Evolutionary conservation across 1,140 invertebrate genomes (phyloP).

Genomic region (Druon quercuslanigerum): DNA sequence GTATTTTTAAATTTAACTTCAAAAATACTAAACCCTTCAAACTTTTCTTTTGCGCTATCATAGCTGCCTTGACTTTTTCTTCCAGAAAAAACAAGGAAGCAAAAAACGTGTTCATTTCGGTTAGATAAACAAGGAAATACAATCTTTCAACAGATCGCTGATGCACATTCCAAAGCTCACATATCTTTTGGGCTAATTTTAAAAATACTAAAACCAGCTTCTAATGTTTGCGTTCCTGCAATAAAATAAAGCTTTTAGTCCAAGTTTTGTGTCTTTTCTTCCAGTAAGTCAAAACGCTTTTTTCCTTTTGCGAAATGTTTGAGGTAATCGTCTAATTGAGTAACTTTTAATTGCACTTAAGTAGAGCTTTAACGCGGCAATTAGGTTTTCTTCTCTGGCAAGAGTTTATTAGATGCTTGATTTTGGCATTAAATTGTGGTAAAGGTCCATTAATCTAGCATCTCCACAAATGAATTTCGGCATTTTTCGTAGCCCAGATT

Average conservation of each 20-base stretch:
- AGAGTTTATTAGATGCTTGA: neutral
- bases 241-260: neutral
- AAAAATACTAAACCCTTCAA: too few relatives aligned
- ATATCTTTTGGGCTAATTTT: constrained; percentile 3
- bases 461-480: too few relatives aligned
- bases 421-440: too few relatives aligned
- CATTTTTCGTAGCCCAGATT: too few relatives aligned
- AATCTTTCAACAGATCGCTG: neutral
- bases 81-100: neutral
- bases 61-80: too few relatives aligned
- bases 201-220: neutral
- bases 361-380: neutral
- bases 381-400: neutral
- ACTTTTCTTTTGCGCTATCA: too few relatives aligned
- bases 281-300: constrained; percentile 14
- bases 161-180: neutral
- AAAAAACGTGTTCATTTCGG: neutral
- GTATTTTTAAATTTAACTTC: too few relatives aligned
- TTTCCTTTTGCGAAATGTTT: constrained; percentile 19
- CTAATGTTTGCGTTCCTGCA: neutral
- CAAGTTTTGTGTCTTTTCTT: neutral
- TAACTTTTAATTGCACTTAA: neutral
- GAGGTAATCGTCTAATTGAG: neutral
- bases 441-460: too few relatives aligned
- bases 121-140: neutral